Evolutionary conservation across 2,113 vertebrate species (phyloP).

Genomic region (Scatophagus argus): DNA sequence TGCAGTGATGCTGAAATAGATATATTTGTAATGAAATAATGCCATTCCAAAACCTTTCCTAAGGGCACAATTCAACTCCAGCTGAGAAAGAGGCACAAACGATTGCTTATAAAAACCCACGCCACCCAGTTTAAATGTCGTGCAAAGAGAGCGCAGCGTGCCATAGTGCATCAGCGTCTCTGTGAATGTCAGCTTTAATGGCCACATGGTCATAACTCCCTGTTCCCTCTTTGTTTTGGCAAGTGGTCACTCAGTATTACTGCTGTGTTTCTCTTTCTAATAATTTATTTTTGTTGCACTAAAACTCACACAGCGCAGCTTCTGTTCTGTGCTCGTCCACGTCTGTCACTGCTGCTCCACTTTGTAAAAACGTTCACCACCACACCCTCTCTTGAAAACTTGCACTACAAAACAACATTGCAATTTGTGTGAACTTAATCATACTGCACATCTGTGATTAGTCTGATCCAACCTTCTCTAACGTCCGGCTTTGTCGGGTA

Average conservation of each 20-base stretch:
- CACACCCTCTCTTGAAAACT: neutral
- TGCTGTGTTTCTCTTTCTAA: neutral
- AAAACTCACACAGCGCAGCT: neutral
- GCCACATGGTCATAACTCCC: conserved; percentile 19
- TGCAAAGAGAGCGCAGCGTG: neutral
- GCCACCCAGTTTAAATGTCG: conserved; percentile 18
- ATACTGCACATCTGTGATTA: neutral
- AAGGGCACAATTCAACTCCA: neutral
- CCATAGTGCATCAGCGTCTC: conserved; percentile 41
- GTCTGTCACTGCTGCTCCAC: neutral
- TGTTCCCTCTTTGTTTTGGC: conserved; percentile 23
- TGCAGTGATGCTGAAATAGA: conserved; percentile 1
- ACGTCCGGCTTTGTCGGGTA: too few relatives aligned
- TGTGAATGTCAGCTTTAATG: conserved; percentile 58
- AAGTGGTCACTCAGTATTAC: conserved; percentile 5
- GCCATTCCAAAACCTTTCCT: conserved; percentile 24
- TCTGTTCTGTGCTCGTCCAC: neutral
- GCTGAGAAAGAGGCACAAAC: conserved; percentile 12
- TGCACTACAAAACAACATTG: neutral
- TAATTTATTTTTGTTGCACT: neutral
- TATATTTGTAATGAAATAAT: conserved; percentile 1
- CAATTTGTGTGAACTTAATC: neutral
- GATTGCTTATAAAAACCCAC: conserved; percentile 1
- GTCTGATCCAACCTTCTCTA: neutral
- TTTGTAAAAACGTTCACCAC: neutral